Percentiles rank a stretch among this genome's conserved stretches.
Evolutionary conservation across 2,113 vertebrate genomes (phyloP).

Genomic region (Oryzias curvinotus): DNA sequence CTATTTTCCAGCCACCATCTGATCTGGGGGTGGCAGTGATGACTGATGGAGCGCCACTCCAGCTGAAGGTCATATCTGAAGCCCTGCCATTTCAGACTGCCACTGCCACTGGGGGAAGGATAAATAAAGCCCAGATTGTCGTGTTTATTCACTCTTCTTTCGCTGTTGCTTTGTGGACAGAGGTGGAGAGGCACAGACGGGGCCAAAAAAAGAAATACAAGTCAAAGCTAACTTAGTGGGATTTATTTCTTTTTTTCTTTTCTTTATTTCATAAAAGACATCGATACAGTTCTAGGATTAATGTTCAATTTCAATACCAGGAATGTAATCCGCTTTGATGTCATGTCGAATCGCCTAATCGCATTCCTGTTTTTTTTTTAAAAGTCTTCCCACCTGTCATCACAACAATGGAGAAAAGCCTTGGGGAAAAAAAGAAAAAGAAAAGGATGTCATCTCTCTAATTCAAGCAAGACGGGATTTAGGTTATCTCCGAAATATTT

Average conservation of each 20-base stretch:
- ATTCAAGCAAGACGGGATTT: constrained; percentile 42
- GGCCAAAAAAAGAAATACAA: constrained; percentile 19
- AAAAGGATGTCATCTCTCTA: constrained; percentile 15
- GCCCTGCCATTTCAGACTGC: constrained; percentile 62
- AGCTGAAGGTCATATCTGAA: constrained; percentile 70
- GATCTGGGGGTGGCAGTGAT: constrained; percentile 65
- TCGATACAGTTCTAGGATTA: constrained; percentile 26
- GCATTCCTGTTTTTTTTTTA: constrained; percentile 28
- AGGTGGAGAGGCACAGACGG: constrained; percentile 21
- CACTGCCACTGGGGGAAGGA: constrained; percentile 50
- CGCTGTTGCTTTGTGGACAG: constrained; percentile 25
- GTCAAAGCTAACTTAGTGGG: constrained; percentile 26
- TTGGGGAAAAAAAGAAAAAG: constrained; percentile 9
- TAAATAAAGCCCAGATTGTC: constrained; percentile 58
- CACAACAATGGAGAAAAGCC: constrained; percentile 8
- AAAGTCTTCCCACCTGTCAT: constrained; percentile 20
- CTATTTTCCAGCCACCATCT: constrained; percentile 50
- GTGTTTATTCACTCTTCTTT: constrained; percentile 55
- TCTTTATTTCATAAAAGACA: constrained; percentile 15
- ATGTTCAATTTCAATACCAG: constrained; percentile 42
- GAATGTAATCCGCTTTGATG: constrained; percentile 25
- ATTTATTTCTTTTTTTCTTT: constrained; percentile 37
- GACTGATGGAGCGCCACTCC: constrained; percentile 66
- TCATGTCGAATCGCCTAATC: constrained; percentile 25
- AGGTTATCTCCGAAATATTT: constrained; percentile 36